Base-by-base conservation (phyloP, 2,113 vertebrate species). In the Alaudala cheleensis region DNA sequence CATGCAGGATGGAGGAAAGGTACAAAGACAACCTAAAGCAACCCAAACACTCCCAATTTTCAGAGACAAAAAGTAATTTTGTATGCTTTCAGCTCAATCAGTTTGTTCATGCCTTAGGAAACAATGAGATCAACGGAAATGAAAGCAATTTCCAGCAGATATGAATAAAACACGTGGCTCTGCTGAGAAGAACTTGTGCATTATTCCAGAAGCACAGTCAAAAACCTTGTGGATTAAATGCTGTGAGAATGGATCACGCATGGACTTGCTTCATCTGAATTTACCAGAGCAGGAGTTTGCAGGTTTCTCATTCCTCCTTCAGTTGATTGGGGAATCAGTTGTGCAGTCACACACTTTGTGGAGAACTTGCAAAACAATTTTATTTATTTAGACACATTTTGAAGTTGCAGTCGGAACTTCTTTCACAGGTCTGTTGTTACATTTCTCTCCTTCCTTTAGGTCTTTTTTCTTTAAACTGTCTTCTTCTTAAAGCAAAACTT, bases 101-200 rank as follows among this genome's bases (percentile, higher is more conserved):
- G 58, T 82, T 80, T 70, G 42, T 60, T 85, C 74, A n/a, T 60
- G 86, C 81, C 62, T 93, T 86, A 73, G 82, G 85, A 94, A 92
- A 79, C 73, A 44, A 92, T 18, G 78, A 92, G 78, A 84, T 79
- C 67, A 89, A 85, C 2, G 7, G 71, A 86, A 92, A 90, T 47
- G 51, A 94, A 96, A 92, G 44, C 82, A 92, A 78, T 93, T 95
- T 95, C 66, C 82, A 83, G 71, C 64, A 88, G 62, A 79, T 84
- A 88, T n/a, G 87, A 95, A 95, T 95, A 90, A 92, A 94, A 81
- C 60, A 91, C n/a, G 5, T 28, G 72, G 76, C 82, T 92, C 40
- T 71, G 53, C 64, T 50, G 44, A 88, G 67, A 44, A 60, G 58
- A 90, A 42, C 65, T 47, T 39, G n/a, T 29, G n/a, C 5, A 1